Percentiles rank a stretch among this genome's conserved stretches.
These are phyloP conservation scores for Phania funesta DNA, from an alignment of 2,888 invertebrate genomes.

Conservation along the genomic window DNA sequence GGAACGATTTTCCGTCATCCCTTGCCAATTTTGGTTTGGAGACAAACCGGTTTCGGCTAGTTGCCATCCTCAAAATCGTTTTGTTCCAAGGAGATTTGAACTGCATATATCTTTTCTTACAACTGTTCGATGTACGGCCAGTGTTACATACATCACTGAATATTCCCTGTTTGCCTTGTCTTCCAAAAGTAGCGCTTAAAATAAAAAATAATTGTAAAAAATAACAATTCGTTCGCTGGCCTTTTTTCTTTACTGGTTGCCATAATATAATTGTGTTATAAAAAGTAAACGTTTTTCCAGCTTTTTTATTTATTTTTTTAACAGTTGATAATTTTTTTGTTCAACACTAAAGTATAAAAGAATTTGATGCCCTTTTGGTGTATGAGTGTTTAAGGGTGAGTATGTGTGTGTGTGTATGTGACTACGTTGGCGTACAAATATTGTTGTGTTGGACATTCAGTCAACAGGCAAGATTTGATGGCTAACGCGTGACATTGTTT, in stretches of 20 bases:
- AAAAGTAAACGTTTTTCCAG: slow-evolving; percentile 60
- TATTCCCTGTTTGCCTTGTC: neutral
- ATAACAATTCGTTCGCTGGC: slow-evolving; percentile 69
- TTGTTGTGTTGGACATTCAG: slow-evolving; percentile 63
- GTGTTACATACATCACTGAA: no score
- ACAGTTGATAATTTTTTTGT: slow-evolving; percentile 60
- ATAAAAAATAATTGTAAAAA: slow-evolving; percentile 74
- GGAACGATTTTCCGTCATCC: no score
- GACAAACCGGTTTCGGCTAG: no score
- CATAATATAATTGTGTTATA: slow-evolving; percentile 71
- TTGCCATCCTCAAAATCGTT: no score
- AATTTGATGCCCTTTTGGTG: slow-evolving; percentile 58
- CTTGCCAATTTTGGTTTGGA: no score
- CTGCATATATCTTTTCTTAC: no score
- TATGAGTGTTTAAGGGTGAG: neutral
- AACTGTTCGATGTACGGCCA: no score
- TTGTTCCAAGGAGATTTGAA: no score
- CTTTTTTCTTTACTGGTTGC: slow-evolving; percentile 69
- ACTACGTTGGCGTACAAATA: neutral
- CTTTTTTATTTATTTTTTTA: slow-evolving; percentile 28
- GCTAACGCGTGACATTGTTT: slow-evolving; percentile 78
- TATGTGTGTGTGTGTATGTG: neutral
- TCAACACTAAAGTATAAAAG: slow-evolving; percentile 30
- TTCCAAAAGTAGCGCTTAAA: neutral
- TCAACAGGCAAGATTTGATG: slow-evolving; percentile 71